Evolutionary conservation across 2,888 invertebrate genomes (phyloP).

Genomic region (Chrysina gloriosa): DNA sequence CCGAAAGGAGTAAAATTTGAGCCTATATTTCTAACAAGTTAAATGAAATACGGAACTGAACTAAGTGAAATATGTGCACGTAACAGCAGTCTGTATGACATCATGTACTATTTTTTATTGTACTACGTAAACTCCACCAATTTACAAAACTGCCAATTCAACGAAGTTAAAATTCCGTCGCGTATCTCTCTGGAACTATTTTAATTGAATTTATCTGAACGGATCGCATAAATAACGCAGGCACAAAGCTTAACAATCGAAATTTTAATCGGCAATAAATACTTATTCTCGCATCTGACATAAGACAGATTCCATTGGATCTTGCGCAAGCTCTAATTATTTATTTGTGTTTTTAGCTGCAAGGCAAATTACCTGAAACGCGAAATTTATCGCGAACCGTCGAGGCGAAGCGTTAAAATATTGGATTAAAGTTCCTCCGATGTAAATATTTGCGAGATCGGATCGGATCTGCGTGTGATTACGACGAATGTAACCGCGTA

Average conservation of each 20-base stretch:
- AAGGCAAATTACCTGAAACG: constrained; percentile 14
- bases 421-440: not conserved
- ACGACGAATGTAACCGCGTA: constrained; percentile 1
- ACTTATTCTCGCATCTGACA: not conserved
- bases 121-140: too few relatives aligned
- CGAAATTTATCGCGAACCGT: constrained; percentile 8
- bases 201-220: too few relatives aligned
- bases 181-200: too few relatives aligned
- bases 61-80: too few relatives aligned
- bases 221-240: not conserved
- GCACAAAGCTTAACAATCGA: not conserved
- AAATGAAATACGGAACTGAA: too few relatives aligned
- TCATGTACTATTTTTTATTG: too few relatives aligned
- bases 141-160: too few relatives aligned
- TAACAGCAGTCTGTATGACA: too few relatives aligned
- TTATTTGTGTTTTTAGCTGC: constrained; percentile 16
- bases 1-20: too few relatives aligned
- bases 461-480: not conserved
- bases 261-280: constrained; percentile 4
- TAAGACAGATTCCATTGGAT: not conserved
- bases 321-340: constrained; percentile 19
- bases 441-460: constrained; percentile 1
- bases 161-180: too few relatives aligned
- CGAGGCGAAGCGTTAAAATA: constrained; percentile 1
- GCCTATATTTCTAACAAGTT: too few relatives aligned